Percentiles rank a stretch among this genome's conserved stretches.
These are phyloP conservation scores for Graptemys geographica DNA, from an alignment of 2,797 vertebrate genomes.

Conservation along the genomic window DNA sequence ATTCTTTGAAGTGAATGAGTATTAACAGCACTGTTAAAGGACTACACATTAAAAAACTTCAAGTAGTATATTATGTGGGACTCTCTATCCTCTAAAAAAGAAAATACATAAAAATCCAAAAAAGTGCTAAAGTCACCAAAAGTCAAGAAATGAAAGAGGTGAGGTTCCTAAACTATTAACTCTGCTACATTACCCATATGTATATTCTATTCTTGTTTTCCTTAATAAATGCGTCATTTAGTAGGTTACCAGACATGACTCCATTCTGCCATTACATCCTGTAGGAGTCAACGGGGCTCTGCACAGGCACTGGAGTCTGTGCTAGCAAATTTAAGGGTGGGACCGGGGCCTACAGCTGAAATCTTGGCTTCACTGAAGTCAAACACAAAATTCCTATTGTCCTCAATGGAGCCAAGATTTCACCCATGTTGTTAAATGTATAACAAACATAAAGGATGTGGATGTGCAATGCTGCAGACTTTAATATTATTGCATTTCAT, in stretches of 20 bases:
- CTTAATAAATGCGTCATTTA: no score
- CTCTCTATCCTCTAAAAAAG: not conserved
- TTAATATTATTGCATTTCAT: not conserved
- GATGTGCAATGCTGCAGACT: not conserved
- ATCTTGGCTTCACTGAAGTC: not conserved
- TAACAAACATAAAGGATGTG: not conserved
- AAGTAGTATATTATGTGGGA: not conserved
- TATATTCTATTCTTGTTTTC: no score
- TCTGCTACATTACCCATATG: no score
- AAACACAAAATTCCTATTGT: not conserved
- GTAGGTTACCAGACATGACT: no score
- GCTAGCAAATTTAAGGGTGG: not conserved
- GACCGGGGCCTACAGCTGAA: not conserved
- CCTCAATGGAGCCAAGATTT: not conserved
- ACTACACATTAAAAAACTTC: not conserved
- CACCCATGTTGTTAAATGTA: not conserved
- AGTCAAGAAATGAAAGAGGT: not conserved
- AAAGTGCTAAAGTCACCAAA: not conserved
- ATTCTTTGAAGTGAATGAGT: no score
- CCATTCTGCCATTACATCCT: not conserved
- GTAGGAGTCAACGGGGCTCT: not conserved
- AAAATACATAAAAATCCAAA: not conserved
- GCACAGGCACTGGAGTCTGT: rapidly evolving
- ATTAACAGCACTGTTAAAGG: no score
- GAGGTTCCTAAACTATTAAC: rapidly evolving